Evolutionary conservation across 2,888 invertebrate genomes (phyloP).

Genomic region (Lasiommata megera): DNA sequence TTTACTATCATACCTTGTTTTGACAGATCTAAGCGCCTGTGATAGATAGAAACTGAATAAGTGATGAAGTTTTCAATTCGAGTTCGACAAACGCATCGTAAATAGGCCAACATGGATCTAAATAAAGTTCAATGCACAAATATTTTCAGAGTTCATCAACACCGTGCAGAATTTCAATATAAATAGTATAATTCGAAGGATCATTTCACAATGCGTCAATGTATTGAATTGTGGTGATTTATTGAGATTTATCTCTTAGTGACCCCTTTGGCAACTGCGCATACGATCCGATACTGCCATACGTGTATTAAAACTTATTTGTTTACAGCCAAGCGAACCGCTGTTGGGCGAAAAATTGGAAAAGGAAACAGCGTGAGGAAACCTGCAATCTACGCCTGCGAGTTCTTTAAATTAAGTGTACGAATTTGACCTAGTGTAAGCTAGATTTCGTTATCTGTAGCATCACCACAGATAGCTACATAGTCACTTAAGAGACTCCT

Average conservation of each 20-base stretch:
- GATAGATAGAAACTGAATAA: too few relatives aligned
- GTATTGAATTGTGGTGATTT: constrained; percentile 46
- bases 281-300: constrained; percentile 22
- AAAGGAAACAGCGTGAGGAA: too few relatives aligned
- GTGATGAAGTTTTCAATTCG: too few relatives aligned
- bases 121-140: constrained; percentile 8
- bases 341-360: too few relatives aligned
- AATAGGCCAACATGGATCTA: constrained; percentile 9
- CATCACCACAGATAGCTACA: too few relatives aligned
- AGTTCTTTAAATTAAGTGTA: too few relatives aligned
- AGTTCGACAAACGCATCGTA: background rate
- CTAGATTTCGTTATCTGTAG: too few relatives aligned
- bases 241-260: constrained; percentile 39
- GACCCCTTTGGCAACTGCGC: constrained; percentile 33
- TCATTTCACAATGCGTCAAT: constrained; percentile 42
- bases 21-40: too few relatives aligned
- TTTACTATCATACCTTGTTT: too few relatives aligned
- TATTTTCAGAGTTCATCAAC: constrained; percentile 22
- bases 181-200: constrained; percentile 44
- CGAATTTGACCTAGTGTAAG: too few relatives aligned
- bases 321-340: background rate
- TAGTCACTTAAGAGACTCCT: too few relatives aligned
- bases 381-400: too few relatives aligned
- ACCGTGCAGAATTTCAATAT: constrained; percentile 39
- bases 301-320: constrained; percentile 4